A percentile compares a stretch with the other conserved stretches of the same genome.
These are phyloP conservation scores for Drosophila watanabei DNA, from an alignment of 1,140 invertebrate species.

Conservation along the genomic window DNA sequence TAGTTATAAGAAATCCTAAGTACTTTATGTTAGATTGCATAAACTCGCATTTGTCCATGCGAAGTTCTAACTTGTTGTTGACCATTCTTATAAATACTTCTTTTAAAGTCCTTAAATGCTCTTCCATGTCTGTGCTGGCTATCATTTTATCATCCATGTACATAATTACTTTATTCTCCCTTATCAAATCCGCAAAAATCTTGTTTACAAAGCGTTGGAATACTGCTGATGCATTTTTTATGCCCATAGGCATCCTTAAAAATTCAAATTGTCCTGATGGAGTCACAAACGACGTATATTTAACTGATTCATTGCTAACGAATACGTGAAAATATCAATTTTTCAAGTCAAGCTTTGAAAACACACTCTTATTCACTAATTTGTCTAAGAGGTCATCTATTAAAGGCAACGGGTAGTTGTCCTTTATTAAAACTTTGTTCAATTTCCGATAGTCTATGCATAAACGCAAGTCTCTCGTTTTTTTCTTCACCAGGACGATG, in stretches of 20 bases:
- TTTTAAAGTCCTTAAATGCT: not conserved
- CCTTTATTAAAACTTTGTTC: not conserved
- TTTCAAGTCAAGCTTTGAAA: not conserved
- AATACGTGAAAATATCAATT: not conserved
- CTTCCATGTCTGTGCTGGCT: no score
- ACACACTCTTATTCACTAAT: not conserved
- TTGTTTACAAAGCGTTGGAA: not conserved
- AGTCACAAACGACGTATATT: no score
- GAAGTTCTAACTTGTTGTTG: no score
- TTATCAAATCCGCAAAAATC: not conserved
- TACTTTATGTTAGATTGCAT: no score
- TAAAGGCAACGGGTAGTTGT: not conserved
- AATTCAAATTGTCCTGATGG: not conserved
- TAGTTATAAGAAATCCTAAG: no score
- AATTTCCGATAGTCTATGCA: not conserved
- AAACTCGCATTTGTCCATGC: no score
- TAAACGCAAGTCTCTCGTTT: not conserved
- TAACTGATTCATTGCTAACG: not conserved
- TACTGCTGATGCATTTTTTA: slow-evolving; percentile 1
- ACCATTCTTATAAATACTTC: no score
- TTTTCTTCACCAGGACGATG: not conserved
- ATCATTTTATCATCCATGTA: not conserved
- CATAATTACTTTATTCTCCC: not conserved
- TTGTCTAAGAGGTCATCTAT: not conserved
- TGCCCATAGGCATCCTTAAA: not conserved